phyloP scores from a whole-genome alignment of 2,113 vertebrate genomes.

The Indicator indicator region DNA sequence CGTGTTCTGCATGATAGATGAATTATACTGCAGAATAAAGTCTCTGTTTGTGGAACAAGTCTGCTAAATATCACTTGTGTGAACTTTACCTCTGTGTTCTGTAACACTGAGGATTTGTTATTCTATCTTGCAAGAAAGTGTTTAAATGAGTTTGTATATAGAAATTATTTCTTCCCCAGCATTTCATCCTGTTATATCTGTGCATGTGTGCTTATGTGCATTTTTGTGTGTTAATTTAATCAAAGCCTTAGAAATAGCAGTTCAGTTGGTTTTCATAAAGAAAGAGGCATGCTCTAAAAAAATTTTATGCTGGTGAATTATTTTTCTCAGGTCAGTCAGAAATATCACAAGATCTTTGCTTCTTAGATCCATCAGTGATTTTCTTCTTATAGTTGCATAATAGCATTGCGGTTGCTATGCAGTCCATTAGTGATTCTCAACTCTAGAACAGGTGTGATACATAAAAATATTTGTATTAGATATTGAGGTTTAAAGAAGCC shows the following conservation, averaged over 20 bases:
- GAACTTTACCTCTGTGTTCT: background rate
- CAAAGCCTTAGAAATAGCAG: background rate
- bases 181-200: background rate
- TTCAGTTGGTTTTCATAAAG: background rate
- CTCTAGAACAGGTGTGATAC: background rate
- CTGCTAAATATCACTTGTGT: background rate
- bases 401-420: background rate
- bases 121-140: background rate
- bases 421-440: background rate
- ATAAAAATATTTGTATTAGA: background rate
- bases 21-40: background rate
- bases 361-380: background rate
- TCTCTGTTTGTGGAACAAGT: background rate
- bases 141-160: background rate
- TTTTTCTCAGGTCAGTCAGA: background rate
- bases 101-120: background rate
- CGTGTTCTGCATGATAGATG: background rate
- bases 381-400: background rate
- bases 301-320: background rate
- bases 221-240: background rate
- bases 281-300: background rate
- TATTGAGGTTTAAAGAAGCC: background rate
- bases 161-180: background rate
- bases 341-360: background rate
- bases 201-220: background rate